phyloP scores from a whole-genome alignment of 2,888 invertebrate species.

The Sarcophaga rosellei region DNA sequence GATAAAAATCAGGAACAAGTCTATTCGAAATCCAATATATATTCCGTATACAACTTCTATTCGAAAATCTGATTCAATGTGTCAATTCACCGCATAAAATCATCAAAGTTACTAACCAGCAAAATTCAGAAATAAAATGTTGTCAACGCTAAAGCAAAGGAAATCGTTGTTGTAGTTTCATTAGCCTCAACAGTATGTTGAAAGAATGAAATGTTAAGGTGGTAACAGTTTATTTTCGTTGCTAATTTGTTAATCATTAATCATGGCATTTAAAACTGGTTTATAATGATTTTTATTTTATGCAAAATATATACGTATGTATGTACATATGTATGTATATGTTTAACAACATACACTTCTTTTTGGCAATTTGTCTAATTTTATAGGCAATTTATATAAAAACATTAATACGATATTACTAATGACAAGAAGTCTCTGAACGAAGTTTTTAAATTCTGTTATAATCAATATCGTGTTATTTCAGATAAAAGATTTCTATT shows the following conservation, averaged over 20 bases:
- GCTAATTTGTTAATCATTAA: not conserved
- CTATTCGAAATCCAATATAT: slow-evolving; percentile 34
- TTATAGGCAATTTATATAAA: no score
- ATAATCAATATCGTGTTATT: no score
- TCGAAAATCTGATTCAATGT: slow-evolving; percentile 25
- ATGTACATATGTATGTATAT: no score
- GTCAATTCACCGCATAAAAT: slow-evolving; percentile 15
- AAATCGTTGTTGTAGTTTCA: not conserved
- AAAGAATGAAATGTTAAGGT: slow-evolving; percentile 17
- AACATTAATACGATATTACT: no score
- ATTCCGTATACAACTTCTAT: slow-evolving; percentile 29
- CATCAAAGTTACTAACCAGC: not conserved
- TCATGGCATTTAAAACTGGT: not conserved
- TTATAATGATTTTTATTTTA: not conserved
- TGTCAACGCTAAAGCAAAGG: not conserved
- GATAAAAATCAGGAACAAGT: slow-evolving; percentile 52
- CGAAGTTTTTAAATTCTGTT: no score
- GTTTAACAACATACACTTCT: no score
- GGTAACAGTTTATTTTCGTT: not conserved
- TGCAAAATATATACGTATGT: not conserved
- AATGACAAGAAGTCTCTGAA: no score
- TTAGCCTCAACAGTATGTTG: slow-evolving; percentile 4
- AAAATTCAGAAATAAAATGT: not conserved
- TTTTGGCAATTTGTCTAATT: no score
- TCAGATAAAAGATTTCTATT: no score